Conservation (phyloP, 2,888 invertebrate species). For the Cantharis rustica region DNA sequence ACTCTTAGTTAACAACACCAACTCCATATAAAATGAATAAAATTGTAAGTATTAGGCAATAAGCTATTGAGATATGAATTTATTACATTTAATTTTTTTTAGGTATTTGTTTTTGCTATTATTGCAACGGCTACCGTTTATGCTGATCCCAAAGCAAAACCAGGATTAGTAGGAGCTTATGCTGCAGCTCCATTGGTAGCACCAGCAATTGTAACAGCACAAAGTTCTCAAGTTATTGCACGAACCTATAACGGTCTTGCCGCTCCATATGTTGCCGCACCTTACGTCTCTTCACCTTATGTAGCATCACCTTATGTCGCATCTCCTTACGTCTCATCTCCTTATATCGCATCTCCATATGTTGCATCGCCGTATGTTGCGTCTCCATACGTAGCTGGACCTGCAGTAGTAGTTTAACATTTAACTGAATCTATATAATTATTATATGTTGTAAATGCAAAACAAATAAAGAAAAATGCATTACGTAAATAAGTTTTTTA, state of each 20-base stretch:
- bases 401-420: conserved; percentile 14
- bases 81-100: not conserved
- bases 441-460: not conserved
- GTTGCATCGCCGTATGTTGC: conserved; percentile 34
- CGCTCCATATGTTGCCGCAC: conserved; percentile 6
- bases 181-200: conserved; percentile 43
- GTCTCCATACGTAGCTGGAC: conserved; percentile 33
- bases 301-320: conserved; percentile 53
- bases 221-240: conserved; percentile 67
- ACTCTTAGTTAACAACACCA: not conserved
- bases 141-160: conserved; percentile 45
- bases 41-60: not conserved
- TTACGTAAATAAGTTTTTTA: not conserved
- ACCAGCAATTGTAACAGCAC: conserved; percentile 63
- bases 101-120: conserved; percentile 32
- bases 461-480: not conserved
- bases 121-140: conserved; percentile 39
- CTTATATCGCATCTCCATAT: not conserved
- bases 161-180: conserved; percentile 46
- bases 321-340: conserved; percentile 47
- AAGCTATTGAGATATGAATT: no score
- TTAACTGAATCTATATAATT: not conserved
- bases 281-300: not conserved
- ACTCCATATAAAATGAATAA: not conserved
- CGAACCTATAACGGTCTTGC: conserved; percentile 66